Evolutionary conservation across 1,140 invertebrate genomes (phyloP), one percentile per base, ranked within the genome.

Genomic region (Drosophila rufa): DNA sequence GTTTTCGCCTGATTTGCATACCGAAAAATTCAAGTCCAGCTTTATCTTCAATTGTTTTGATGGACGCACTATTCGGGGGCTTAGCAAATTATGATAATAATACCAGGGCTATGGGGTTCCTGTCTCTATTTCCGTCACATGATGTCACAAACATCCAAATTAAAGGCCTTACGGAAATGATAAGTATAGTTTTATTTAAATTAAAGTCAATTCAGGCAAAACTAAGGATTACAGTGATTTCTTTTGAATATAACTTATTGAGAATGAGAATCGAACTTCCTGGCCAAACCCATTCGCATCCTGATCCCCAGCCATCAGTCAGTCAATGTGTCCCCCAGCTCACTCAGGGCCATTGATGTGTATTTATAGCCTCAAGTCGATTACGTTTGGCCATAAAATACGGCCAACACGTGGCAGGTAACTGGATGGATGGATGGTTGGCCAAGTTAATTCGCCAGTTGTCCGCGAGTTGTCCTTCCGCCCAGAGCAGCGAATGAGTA

Each of bases 41-140:
- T 58, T 58, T 59, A 42, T 73, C 69, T 75, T 89, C 74, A 89
- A 89, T 89, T 90, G 85, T 71, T 43, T 81, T 90, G 79, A 89
- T 90, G 75, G 81, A 53, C 58, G 42, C 79, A 80, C 77, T 87
- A 81, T 84, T 89, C 62, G 65, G 53, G 74, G 74, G 45, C 53
- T 53, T 67, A 33, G 61, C 19, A 76, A 79, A 79, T 73, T 87
- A 87, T 86, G 75, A 64, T 78, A 81, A 79, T 85, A 40, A 56
- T 40, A 40, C 53, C 14, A 56, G 60, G 4, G 17, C 3, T 11
- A 12, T 2, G 22, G 42, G 58, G 40, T 9, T 56, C 15, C 68
- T 22, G 42, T 51, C 46, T 57, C 68, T 40, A 56, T 51, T 76
- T 86, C 62, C 83, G 62, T 40, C 62, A 79, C 48, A 61, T 60